Evolutionary conservation across 2,113 vertebrate genomes (phyloP), one percentile per base, ranked within the genome.

Genomic region (Empidonax alnorum): DNA sequence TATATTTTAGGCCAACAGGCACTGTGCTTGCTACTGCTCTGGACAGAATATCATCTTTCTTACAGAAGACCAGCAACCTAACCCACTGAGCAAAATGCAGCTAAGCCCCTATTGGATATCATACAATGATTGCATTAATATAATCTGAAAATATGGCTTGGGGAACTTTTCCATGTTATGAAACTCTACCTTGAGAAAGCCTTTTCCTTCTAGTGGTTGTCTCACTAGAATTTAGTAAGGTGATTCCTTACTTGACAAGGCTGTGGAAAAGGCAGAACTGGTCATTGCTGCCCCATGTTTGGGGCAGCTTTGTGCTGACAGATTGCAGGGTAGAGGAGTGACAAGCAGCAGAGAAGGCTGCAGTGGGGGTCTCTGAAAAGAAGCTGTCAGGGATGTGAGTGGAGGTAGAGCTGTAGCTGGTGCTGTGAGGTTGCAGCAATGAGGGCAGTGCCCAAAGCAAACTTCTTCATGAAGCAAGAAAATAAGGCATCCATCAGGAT

Each of bases 151-250:
- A 66, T 23, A 25, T 17, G 5, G 23, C 30, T 52, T 42, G 31
- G 31, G 25, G 24, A 6, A 42, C 23, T 66, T 80, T 73, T 8
- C 22, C 31, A 10, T 37, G 11, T 31, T 33, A 47, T 14, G 7
- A 68, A 81, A 41, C 35, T 75, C 33, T 19, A 12, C 20, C 52
- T 9, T 84, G 74, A 81, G 69, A 59, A 46, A 47, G 37, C 15
- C 13, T 63, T 81, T 58, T 18, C 24, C 31, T 6, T 15, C 25
- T 12, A 28, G 52, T 10, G 7, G 30, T 67, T 0, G 0, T 21
- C 11, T 6, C 15, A 49, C 27, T 63, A 28, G 23, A 14, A 1
- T 52, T 76, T 14, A 81, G 31, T 37, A 14, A 44, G 24, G 14
- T 14, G 8, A 88, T 49, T 88, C 37, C 42, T 58, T 37, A 27